These are phyloP conservation scores for Eubasilissa splendida DNA, from an alignment of 2,888 invertebrate genomes.

Conservation along the genomic window DNA sequence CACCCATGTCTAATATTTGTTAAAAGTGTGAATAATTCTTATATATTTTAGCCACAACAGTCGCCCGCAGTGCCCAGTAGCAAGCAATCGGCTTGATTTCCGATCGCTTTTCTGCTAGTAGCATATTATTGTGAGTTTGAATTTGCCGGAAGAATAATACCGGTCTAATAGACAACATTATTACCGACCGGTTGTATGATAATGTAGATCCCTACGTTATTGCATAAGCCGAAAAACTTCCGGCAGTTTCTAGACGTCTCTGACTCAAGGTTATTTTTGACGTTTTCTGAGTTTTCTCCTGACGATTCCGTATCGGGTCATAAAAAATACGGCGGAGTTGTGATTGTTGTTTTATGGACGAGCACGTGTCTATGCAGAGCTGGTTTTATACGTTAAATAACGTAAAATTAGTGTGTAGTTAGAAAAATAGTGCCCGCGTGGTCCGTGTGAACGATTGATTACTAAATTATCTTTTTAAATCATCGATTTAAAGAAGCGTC, in stretches of 20 bases:
- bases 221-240: neutral
- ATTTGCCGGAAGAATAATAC: too few relatives aligned
- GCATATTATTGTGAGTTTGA: too few relatives aligned
- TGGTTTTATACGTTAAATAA: conserved; percentile 6
- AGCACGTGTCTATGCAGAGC: conserved; percentile 6
- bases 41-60: too few relatives aligned
- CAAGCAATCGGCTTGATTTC: too few relatives aligned
- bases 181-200: neutral
- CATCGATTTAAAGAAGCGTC: neutral
- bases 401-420: neutral
- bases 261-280: conserved; percentile 33
- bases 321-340: conserved; percentile 9
- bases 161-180: too few relatives aligned
- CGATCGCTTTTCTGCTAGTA: too few relatives aligned
- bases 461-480: neutral
- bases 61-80: too few relatives aligned
- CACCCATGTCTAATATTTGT: too few relatives aligned
- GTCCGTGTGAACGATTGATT: too few relatives aligned
- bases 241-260: conserved; percentile 16
- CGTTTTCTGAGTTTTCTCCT: neutral
- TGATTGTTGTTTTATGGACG: neutral
- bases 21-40: too few relatives aligned
- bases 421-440: too few relatives aligned
- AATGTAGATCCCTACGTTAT: conserved; percentile 8
- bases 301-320: conserved; percentile 4